Percentiles rank a stretch among this genome's conserved stretches.
phyloP scores from a whole-genome alignment of 2,113 vertebrate species.

The Cyanoramphus novaezelandiae region DNA sequence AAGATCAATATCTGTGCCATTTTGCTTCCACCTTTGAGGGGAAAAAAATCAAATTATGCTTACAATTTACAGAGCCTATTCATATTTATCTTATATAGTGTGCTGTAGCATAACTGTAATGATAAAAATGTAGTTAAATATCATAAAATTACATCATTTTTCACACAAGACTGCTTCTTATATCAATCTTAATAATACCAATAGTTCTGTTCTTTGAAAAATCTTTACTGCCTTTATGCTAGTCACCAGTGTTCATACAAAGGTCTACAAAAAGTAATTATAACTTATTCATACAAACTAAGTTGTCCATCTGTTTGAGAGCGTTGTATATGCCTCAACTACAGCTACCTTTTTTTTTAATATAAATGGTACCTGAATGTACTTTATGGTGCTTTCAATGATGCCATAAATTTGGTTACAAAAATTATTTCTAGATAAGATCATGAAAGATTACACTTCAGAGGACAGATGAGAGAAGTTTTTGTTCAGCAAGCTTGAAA shows the following conservation, averaged over 20 bases:
- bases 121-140: conserved; percentile 29
- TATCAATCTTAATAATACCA: conserved; percentile 2
- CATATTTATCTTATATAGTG: conserved; percentile 46
- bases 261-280: conserved; percentile 17
- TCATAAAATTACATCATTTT: background rate
- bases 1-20: conserved; percentile 82
- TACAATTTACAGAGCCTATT: conserved; percentile 47
- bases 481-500: background rate
- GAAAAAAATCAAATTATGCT: conserved; percentile 61
- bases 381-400: background rate
- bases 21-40: conserved; percentile 86
- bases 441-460: conserved; percentile 1
- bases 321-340: background rate
- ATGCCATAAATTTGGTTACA: conserved; percentile 15
- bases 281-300: conserved; percentile 9
- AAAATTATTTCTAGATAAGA: conserved; percentile 19
- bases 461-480: background rate
- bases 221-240: background rate
- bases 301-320: background rate
- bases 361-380: background rate
- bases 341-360: background rate
- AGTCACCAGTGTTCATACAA: background rate
- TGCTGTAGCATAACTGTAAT: conserved; percentile 30
- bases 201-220: conserved; percentile 3
- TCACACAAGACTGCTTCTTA: background rate